phyloP scores from a whole-genome alignment of 2,797 vertebrate species.

The Prunella strophiata region DNA sequence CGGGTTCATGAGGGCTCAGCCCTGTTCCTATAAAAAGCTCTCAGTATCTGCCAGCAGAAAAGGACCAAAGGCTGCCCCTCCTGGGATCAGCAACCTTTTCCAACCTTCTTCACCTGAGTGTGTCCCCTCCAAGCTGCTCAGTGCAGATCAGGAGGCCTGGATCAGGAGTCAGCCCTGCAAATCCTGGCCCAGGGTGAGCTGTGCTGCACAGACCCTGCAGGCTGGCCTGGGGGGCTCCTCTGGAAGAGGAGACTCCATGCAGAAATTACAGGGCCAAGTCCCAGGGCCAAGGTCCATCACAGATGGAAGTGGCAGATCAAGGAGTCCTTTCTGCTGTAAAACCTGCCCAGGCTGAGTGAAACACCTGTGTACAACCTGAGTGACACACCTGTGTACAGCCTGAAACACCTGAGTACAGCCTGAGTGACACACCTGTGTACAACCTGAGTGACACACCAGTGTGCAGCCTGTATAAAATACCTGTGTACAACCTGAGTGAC shows the following conservation, averaged over 20 bases:
- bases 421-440: neutral
- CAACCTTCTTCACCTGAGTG: neutral
- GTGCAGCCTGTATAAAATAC: no score
- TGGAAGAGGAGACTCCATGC: neutral
- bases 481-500: fast-evolving
- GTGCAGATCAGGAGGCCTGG: neutral
- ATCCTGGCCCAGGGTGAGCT: neutral
- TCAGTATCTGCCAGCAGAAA: neutral
- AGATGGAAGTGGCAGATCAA: neutral
- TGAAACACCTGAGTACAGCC: neutral
- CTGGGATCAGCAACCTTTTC: neutral
- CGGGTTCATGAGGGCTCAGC: neutral
- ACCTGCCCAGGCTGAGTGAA: neutral
- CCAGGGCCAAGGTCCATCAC: neutral
- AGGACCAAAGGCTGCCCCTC: neutral
- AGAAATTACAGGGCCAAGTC: neutral
- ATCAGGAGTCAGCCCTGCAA: neutral
- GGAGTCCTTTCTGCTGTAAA: neutral
- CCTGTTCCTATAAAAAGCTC: neutral
- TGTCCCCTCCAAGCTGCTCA: neutral
- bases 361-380: neutral
- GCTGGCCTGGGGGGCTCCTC: neutral
- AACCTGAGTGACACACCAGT: neutral
- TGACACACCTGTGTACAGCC: neutral
- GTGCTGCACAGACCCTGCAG: neutral